Evolutionary conservation across 1,140 invertebrate genomes (phyloP).

Genomic region (Leguminivora glycinivorella): DNA sequence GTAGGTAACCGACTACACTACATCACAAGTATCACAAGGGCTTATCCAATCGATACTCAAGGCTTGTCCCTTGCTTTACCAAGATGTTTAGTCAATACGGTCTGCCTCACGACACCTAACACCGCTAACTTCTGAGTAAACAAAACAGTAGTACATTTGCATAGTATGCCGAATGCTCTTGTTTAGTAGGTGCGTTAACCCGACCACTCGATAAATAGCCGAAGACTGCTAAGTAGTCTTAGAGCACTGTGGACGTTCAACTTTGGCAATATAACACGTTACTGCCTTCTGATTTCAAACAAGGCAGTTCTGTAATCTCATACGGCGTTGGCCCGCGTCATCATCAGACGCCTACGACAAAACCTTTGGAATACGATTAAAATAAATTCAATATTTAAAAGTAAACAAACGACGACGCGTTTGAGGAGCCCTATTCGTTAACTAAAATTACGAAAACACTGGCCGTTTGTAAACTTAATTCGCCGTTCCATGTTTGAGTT

Average conservation of each 20-base stretch:
- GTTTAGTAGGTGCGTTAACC: conserved; percentile 41
- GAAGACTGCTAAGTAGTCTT: conserved; percentile 51
- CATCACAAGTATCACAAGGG: not conserved
- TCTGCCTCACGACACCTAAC: conserved; percentile 35
- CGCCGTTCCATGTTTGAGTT: not conserved
- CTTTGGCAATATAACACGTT: conserved; percentile 51
- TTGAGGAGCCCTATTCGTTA: not conserved
- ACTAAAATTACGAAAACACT: conserved; percentile 2
- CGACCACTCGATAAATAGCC: conserved; percentile 47
- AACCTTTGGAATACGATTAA: conserved; percentile 41
- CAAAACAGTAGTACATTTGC: conserved; percentile 53
- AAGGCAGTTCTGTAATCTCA: conserved; percentile 55
- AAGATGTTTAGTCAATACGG: conserved; percentile 45
- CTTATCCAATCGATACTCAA: conserved; percentile 24
- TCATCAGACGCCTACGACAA: conserved; percentile 59
- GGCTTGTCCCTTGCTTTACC: not conserved
- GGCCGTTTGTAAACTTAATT: conserved; percentile 5
- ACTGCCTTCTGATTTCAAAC: conserved; percentile 51
- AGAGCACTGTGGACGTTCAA: conserved; percentile 48
- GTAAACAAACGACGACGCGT: conserved; percentile 22
- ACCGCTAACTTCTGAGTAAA: conserved; percentile 58
- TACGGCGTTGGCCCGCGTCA: conserved; percentile 62
- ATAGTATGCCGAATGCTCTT: conserved; percentile 37
- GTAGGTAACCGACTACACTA: not conserved
- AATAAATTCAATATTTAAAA: conserved; percentile 20